Conservation (phyloP, 1,140 invertebrate species). For the Piezodorus guildinii region DNA sequence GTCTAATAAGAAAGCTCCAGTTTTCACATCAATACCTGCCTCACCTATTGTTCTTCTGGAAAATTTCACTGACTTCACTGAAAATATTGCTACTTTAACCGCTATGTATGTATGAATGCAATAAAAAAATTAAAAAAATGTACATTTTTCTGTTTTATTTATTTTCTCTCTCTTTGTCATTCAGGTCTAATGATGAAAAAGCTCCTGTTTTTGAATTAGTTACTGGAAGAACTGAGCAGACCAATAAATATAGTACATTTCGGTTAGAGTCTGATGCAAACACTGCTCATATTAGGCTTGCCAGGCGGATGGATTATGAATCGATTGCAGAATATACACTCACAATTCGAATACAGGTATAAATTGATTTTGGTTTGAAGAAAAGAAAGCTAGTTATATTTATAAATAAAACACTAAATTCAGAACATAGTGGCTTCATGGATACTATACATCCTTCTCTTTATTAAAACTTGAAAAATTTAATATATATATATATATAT, state of each 20-base stretch:
- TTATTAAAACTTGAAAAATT: no score
- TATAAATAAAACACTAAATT: no score
- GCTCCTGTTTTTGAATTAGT: conserved; percentile 67
- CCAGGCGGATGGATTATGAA: conserved; percentile 68
- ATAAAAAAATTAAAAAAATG: background rate
- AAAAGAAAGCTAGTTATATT: background rate
- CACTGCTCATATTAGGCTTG: conserved; percentile 58
- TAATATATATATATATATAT: no score
- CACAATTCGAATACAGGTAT: conserved; percentile 57
- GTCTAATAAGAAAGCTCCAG: conserved; percentile 75
- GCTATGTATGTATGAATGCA: conserved; percentile 46
- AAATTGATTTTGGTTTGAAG: conserved; percentile 7
- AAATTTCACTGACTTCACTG: conserved; percentile 54
- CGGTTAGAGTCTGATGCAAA: conserved; percentile 53
- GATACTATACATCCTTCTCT: no score
- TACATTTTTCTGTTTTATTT: background rate
- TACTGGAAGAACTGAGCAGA: conserved; percentile 65
- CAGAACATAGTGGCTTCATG: no score
- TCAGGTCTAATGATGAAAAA: conserved; percentile 58
- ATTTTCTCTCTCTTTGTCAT: background rate
- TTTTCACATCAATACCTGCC: conserved; percentile 44
- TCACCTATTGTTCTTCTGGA: conserved; percentile 55
- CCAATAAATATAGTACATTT: conserved; percentile 68
- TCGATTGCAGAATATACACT: conserved; percentile 67
- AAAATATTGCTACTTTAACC: conserved; percentile 51